Evolutionary conservation across 2,113 vertebrate genomes (phyloP), one percentile per base, ranked within the genome.

Genomic region (Pitta sordida): DNA sequence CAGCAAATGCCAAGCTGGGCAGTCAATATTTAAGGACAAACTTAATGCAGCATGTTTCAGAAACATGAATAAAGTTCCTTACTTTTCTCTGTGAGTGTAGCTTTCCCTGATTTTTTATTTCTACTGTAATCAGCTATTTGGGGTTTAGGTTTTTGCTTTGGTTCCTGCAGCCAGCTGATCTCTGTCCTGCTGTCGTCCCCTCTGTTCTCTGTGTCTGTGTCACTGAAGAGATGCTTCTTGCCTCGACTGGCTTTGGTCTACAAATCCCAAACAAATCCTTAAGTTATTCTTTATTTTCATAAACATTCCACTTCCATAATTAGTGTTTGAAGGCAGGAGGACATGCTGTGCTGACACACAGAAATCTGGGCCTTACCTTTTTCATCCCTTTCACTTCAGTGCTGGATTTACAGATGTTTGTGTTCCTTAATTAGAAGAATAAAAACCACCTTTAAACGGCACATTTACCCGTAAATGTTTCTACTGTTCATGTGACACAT

Each of bases 211-310:
- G 98, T 98, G 75, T 99, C 99, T 74, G 98, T 98, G 94, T 99
- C 99, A 97, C 98, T 99, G 67, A 99, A 99, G 67, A 99, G 96
- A 94, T 98, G 98, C 90, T 98, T 99, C 93, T 97, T 98, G 60
- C 91, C 96, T 88, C 92, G 63, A 64, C 74, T 95, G 88, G 39
- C 95, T 95, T 39, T 88, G 32, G 81, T 49, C 98, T 98, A 56
- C 32, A 77, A 87, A 93, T 59, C 14, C 58, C 19, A 41, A 53
- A 59, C 55, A 37, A 32, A 21, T 36, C 53, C 9, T 32, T 52
- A 62, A 80, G 26, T 86, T 32, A 88, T 3, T 56, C 15, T 51
- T 51, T 43, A 63, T 49, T 73, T 84, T 43, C n/a, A 68, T 36
- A 46, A 7, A 24, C 2, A 22, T 44, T 65, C 80, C 17, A 24